Percentiles rank a stretch among this genome's conserved stretches.
These are phyloP conservation scores for Meloidogyne chitwoodi DNA, from an alignment of 1,140 invertebrate genomes.

Conservation along the genomic window DNA sequence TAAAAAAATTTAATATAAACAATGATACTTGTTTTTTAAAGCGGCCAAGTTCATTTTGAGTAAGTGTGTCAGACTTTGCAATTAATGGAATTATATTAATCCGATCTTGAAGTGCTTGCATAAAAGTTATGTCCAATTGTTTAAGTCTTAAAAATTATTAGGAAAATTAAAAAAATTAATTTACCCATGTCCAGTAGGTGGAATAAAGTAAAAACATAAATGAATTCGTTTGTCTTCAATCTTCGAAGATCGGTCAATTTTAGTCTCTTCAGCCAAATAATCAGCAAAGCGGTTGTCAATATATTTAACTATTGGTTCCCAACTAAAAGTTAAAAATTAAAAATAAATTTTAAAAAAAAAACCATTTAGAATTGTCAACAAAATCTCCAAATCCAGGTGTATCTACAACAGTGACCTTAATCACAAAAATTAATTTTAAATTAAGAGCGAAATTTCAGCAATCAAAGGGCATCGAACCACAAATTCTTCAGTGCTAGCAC, in stretches of 20 bases:
- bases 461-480: too few relatives aligned
- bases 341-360: conserved; percentile 6
- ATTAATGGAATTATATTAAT: conserved; percentile 96
- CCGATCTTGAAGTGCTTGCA: conserved; percentile 94
- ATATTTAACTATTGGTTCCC: conserved; percentile 93
- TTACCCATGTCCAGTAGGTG: conserved; percentile 90
- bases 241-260: conserved; percentile 78
- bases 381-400: conserved; percentile 97
- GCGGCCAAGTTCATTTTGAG: conserved; percentile 84
- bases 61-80: conserved; percentile 97
- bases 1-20: not conserved
- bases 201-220: conserved; percentile 93
- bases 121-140: conserved; percentile 94
- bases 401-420: conserved; percentile 76
- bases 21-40: not conserved
- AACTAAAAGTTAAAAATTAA: conserved; percentile 66
- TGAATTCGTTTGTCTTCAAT: conserved; percentile 92
- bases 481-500: too few relatives aligned
- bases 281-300: conserved; percentile 94
- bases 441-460: too few relatives aligned
- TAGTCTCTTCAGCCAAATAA: conserved; percentile 88
- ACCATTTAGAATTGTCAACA: conserved; percentile 83
- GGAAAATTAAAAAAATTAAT: conserved; percentile 74
- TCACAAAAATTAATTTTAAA: too few relatives aligned
- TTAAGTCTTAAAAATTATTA: conserved; percentile 86